Conservation (phyloP, 2,797 vertebrate genomes). For the Phyllotis vaccarum region DNA sequence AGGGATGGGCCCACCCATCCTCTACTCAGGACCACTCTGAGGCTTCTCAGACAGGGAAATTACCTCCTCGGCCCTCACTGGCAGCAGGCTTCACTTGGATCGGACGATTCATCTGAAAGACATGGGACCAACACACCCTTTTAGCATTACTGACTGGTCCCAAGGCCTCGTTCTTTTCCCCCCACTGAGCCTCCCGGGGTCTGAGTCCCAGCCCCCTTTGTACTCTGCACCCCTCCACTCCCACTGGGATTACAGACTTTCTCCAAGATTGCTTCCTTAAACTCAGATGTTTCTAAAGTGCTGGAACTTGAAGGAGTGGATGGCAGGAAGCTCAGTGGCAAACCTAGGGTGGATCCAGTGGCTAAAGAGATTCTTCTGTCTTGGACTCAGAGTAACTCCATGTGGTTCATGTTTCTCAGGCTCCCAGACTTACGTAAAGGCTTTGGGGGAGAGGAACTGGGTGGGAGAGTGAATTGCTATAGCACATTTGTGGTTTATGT, state of each 20-base stretch:
- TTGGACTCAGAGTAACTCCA: not conserved
- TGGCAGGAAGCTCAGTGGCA: not conserved
- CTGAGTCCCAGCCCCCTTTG: not conserved
- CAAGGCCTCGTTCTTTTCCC: not conserved
- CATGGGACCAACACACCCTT: conserved; percentile 46
- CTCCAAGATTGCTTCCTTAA: conserved; percentile 47
- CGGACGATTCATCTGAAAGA: conserved; percentile 92
- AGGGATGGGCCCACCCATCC: not conserved
- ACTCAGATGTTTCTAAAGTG: conserved; percentile 43
- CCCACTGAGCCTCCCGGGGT: not conserved
- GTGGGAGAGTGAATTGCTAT: not conserved
- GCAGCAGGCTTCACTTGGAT: conserved; percentile 92
- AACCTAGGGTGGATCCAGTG: not conserved
- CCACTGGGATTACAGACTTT: not conserved
- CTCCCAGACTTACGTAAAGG: conserved; percentile 19
- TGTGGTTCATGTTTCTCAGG: not conserved
- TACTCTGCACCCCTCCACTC: not conserved
- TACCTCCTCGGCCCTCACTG: conserved; percentile 92
- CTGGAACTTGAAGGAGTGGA: conserved; percentile 5
- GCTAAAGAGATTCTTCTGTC: conserved; percentile 27
- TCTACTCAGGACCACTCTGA: not conserved
- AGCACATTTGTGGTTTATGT: conserved; percentile 46
- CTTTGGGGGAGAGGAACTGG: conserved; percentile 26
- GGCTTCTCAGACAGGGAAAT: conserved; percentile 65
- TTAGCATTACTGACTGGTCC: conserved; percentile 40